Evolutionary conservation across 2,797 vertebrate genomes (phyloP), one percentile per base, ranked within the genome.

Genomic region (Enteromius viviparus): DNA sequence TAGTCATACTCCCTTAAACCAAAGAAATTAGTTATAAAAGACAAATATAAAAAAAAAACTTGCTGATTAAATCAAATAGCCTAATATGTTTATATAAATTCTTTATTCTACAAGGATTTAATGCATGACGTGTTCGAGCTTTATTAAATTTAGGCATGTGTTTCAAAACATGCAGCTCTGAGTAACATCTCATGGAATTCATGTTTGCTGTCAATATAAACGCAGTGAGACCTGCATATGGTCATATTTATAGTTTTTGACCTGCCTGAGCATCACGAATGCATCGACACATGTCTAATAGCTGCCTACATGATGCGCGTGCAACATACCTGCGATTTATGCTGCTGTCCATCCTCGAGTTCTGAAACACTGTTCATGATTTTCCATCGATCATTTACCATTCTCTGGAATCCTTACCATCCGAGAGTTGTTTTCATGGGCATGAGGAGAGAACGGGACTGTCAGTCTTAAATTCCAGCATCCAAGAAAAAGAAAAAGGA

Each of bases 331-430:
- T 97, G 95, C 45, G 92, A 89, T 88, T 93, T 96, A 84, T 93
- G 91, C 71, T 90, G 93, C 37, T 91, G 92, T 85, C 92, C 94
- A 87, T 94, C 93, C 89, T 95, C 95, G 60, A 96, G 95, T 85
- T 96, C 96, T 8, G 96, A 93, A 83, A 93, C 94, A 87, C 95
- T 95, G 92, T 96, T 95, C 94, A 95, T 93, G 90, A 95, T 94
- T 90, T 95, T 96, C 95, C 95, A 96, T 19, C 91, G 92, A 70
- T 96, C 95, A 72, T 95, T 96, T 88, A 94, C 91, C 94, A 95
- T 96, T 91, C 92, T 95, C 91, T 71, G 77, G 82, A 89, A 86
- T 87, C 78, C 87, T 86, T 84, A 82, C 84, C 76, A 92, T 93
- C 89, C 78, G 60, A 53, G 77, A 86, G 77, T 81, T 80, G 60